Base-by-base conservation (phyloP, 2,797 vertebrate genomes). In the Garrulus glandarius region DNA sequence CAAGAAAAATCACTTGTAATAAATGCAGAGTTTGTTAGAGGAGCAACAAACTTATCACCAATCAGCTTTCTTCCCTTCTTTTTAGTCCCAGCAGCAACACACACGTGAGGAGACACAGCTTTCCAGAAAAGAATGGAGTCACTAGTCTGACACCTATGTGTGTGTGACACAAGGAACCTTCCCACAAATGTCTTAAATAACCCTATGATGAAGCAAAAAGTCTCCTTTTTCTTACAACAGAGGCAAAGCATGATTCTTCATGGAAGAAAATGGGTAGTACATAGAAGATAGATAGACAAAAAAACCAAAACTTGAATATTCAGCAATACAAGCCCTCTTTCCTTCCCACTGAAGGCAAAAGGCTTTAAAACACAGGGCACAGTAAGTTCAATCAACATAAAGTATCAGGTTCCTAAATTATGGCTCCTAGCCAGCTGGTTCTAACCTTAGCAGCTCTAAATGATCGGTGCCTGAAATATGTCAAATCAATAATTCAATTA, bases 401-500 rank as follows among this genome's bases (percentile, higher is more conserved):
- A 56, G 36, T 21, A 82, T 14, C 29, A 85, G 53, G 52, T 15
- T 70, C 36, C 49, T 85, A 68, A 90, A 86, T 82, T 39, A 67
- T 15, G 27, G 44, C 46, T 47, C 39, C 26, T 70, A 70, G 39
- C 13, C 61, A 65, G 19, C 36, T 72, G 37, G 16, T 61, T 88
- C 59, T 88, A 86, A 53, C 65, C 11, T 44, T 87, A 74, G 30
- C 30, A 69, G 56, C 41, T 71, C 55, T 57, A 60, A 67, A 39
- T 13, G 24, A 79, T 53, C 56, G 21, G 11, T 21, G 37, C 30
- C 59, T 92, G 75, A 94, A 87, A 87, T 57, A 86, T 2, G 5
- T 59, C 68, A 85, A 72, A 93, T 82, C 80, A 82, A 78, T 72
- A 95, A 84, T 46, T 86, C 80, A 72, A 63, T 94, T 88, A 88